Base-by-base conservation (phyloP, 2,113 vertebrate genomes). In the Triplophysa rosa region DNA sequence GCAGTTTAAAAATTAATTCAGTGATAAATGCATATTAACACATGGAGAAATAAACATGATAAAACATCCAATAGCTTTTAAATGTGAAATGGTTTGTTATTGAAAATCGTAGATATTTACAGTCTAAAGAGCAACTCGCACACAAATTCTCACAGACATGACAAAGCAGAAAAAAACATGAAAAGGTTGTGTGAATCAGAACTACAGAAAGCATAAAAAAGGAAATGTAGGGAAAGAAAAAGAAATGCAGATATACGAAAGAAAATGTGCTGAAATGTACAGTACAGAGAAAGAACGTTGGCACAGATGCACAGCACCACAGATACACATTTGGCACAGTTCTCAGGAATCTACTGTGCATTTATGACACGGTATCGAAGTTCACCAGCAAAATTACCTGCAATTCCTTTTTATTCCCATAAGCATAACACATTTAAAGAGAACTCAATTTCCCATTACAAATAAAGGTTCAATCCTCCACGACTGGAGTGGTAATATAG, bases 1-100 rank as follows among this genome's bases (percentile, higher is more conserved):
- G 54, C 83, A 67, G 80, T 87, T 90, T 89, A 88, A 87, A 92
- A 89, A 89, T 84, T n/a, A 79, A 81, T 89, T 90, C 84, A 88
- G 89, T 87, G 87, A 85, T 84, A 82, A 84, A 74, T 86, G 67
- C 81, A 80, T 76, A 87, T 80, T 75, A 80, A 82, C 79, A 85
- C 86, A 83, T 78, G 77, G 79, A 87, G 82, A 83, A 70, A 74
- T 45, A 77, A 65, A 64, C 59, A 49, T 54, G n/a, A 87, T 67
- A 80, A 86, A 84, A 65, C 67, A 63, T 61, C 80, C 83, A 66
- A 89, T 88, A 89, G 88, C 89, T 88, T 86, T 80, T 84, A 52
- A 80, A 79, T 85, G 80, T 76, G 83, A 87, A 84, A 82, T 78
- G 58, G 40, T 69, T 85, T 79, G 37, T 77, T 64, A 74, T 26